A percentile compares a stretch with the other conserved stretches of the same genome.
These are phyloP conservation scores for Falco biarmicus DNA, from an alignment of 2,797 vertebrate species.

Conservation along the genomic window DNA sequence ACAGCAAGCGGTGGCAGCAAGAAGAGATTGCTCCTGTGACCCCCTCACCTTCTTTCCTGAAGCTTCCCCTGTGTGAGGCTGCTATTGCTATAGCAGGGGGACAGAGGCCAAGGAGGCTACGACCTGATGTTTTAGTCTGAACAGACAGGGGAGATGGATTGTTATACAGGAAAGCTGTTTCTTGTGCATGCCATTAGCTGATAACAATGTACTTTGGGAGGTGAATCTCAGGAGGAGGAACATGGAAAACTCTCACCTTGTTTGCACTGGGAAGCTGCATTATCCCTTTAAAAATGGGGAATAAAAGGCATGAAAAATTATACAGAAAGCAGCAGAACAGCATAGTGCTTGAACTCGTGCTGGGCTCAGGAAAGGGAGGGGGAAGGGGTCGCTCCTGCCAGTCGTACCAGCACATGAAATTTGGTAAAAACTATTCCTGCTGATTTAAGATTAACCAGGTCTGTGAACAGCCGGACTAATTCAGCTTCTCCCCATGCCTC, in stretches of 20 bases:
- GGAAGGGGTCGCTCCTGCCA: neutral
- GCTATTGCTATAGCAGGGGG: conserved; percentile 8
- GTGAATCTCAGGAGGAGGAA: neutral
- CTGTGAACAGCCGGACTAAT: neutral
- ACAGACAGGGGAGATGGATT: conserved; percentile 9
- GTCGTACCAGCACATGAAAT: neutral
- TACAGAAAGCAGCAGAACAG: neutral
- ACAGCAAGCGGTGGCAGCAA: conserved; percentile 3
- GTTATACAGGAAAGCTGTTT: neutral
- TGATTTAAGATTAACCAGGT: neutral
- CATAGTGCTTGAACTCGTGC: neutral
- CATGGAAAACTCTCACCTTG: neutral
- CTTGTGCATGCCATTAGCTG: neutral
- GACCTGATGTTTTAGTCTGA: conserved; percentile 20
- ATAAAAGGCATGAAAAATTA: neutral
- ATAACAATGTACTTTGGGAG: neutral
- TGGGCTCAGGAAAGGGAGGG: neutral
- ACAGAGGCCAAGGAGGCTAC: neutral
- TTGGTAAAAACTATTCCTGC: neutral
- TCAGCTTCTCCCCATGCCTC: neutral
- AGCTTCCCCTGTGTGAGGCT: neutral
- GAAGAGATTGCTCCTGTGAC: neutral
- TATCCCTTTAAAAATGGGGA: neutral
- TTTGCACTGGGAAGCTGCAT: neutral
- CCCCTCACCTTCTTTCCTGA: neutral